Evolutionary conservation across 2,797 vertebrate species (phyloP), one percentile per base, ranked within the genome.

Genomic region (Rhinatrema bivittatum): DNA sequence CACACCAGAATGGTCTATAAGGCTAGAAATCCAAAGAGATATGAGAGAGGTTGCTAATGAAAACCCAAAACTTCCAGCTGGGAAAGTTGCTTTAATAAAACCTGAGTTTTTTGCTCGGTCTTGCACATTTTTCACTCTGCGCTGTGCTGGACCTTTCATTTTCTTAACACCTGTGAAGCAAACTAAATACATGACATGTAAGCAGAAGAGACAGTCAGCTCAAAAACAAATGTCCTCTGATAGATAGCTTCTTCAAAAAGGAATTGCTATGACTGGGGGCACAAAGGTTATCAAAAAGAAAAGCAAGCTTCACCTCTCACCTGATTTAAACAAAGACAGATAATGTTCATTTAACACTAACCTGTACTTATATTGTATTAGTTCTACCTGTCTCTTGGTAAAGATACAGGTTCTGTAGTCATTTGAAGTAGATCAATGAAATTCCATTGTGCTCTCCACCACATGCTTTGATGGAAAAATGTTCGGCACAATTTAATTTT

Each of bases 231-330:
- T n/a, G n/a, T n/a, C n/a, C n/a, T 20, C 16, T 15, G 13, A 9
- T 9, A 29, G 8, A 31, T 16, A 16, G 38, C 58, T 35, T 21
- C 28, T 42, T 29, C n/a, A n/a, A n/a, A n/a, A 25, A 36, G 39
- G 25, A 40, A 14, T 11, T 6, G 12, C 36, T 32, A 34, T 35
- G 29, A 42, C 21, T 10, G 9, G 13, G 8, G 45, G n/a, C 38
- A 29, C 31, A 24, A 12, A 36, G 21, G 42, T 51, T 61, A 36
- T 29, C 42, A 3, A 1, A 16, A 23, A 5, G 33, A 36, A 50
- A 9, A 41, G 53, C 27, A 29, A 13, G 32, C 50, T 48, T 46
- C 42, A 26, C 32, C 25, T 14, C 15, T 41, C 40, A 39, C 10
- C 41, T 46, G 40, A 6, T 20, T 5, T 5, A 14, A 47, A 5